Evolutionary conservation across 2,113 vertebrate genomes (phyloP).

Genomic region (Burhinus oedicnemus): DNA sequence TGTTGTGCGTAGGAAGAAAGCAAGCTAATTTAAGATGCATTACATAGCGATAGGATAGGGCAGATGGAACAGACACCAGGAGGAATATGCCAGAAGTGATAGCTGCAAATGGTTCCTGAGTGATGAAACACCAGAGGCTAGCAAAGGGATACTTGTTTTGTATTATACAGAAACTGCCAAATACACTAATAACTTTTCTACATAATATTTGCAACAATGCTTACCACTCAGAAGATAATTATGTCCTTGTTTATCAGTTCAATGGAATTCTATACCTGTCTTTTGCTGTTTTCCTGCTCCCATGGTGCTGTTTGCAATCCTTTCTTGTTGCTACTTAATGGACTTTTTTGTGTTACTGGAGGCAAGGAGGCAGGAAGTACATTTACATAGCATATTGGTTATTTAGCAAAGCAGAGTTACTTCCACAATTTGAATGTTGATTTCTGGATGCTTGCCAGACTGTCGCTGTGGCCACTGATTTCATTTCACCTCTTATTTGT

Average conservation of each 20-base stretch:
- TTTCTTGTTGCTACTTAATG: not conserved
- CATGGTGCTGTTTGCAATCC: not conserved
- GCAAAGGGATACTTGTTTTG: not conserved
- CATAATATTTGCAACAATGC: not conserved
- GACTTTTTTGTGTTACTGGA: not conserved
- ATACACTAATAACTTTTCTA: not conserved
- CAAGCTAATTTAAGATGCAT: not conserved
- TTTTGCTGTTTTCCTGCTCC: not conserved
- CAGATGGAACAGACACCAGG: not conserved
- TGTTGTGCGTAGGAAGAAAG: not conserved
- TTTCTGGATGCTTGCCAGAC: not conserved
- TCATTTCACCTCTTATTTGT: not conserved
- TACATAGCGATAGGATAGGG: not conserved
- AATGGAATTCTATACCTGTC: not conserved
- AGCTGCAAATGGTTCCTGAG: not conserved
- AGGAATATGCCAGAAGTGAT: not conserved
- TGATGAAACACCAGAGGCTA: not conserved
- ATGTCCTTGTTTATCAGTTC: not conserved
- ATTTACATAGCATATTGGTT: not conserved
- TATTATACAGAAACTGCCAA: not conserved
- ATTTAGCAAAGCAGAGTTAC: not conserved
- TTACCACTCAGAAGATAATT: not conserved
- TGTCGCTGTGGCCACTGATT: not conserved
- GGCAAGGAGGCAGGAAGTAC: not conserved
- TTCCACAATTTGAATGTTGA: not conserved